Percentiles rank a stretch among this genome's conserved stretches.
Conservation (phyloP, 2,888 invertebrate species). For the Ptilodon capucinus region DNA sequence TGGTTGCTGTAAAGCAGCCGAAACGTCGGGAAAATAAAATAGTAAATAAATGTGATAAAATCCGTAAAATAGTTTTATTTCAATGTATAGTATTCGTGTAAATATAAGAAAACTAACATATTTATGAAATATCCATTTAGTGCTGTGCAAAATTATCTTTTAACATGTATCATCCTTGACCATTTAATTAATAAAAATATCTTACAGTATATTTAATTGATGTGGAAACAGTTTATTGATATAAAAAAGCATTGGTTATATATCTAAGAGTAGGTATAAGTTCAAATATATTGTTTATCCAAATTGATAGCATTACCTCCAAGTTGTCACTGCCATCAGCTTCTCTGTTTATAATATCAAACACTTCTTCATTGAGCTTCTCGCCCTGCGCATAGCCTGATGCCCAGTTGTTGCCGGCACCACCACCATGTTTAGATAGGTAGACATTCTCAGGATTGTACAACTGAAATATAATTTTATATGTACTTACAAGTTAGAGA, state of each 20-base stretch:
- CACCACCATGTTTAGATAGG: conserved; percentile 97
- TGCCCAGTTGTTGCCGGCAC: conserved; percentile 99
- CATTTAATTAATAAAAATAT: background rate
- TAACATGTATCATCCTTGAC: too few species aligned
- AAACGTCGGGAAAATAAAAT: too few species aligned
- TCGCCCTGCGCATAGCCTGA: conserved; percentile 97
- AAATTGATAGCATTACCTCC: conserved; percentile 83
- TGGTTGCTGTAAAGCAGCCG: too few species aligned
- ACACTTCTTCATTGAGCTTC: conserved; percentile 96
- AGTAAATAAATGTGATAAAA: too few species aligned
- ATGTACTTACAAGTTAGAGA: too few species aligned
- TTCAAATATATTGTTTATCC: too few species aligned
- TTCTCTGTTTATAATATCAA: conserved; percentile 99
- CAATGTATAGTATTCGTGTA: too few species aligned
- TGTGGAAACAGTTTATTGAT: too few species aligned
- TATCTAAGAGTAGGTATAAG: too few species aligned
- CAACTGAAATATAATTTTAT: conserved; percentile 81
- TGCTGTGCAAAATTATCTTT: background rate
- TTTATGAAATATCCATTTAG: conserved; percentile 1
- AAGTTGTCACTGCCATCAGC: conserved; percentile 99
- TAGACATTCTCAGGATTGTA: conserved; percentile 99
- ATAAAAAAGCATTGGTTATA: too few species aligned
- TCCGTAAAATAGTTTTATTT: too few species aligned
- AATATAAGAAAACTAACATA: too few species aligned
- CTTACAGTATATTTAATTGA: background rate